Conservation (phyloP, 2,888 invertebrate species). For the Andrena hattorfiana region DNA sequence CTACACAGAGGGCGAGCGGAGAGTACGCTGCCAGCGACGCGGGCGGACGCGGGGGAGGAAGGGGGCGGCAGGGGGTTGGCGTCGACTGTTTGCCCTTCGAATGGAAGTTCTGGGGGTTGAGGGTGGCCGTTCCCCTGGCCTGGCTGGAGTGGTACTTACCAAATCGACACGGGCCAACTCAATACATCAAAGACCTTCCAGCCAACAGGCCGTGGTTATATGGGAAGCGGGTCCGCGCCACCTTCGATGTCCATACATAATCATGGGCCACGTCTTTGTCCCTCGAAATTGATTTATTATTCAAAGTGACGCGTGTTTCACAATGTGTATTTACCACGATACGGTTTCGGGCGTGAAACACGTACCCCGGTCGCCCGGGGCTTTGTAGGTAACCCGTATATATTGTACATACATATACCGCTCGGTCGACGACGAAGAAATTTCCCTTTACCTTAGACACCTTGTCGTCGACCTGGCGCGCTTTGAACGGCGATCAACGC, state of each 20-base stretch:
- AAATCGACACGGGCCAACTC: constrained; percentile 83
- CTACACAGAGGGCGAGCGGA: constrained; percentile 42
- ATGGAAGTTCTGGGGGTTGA: constrained; percentile 75
- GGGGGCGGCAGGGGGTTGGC: constrained; percentile 49
- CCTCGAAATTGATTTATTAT: constrained; percentile 85
- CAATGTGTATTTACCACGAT: constrained; percentile 84
- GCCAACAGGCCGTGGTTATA: constrained; percentile 73
- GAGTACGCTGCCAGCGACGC: constrained; percentile 29
- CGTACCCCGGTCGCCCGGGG: constrained; percentile 56
- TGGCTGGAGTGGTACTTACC: constrained; percentile 80
- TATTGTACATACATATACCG: constrained; percentile 35
- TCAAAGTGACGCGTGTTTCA: constrained; percentile 85
- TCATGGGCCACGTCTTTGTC: constrained; percentile 84
- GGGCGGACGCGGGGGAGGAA: constrained; percentile 2
- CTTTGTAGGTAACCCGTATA: constrained; percentile 65
- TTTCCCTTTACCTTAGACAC: constrained; percentile 45
- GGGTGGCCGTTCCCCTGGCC: constrained; percentile 69
- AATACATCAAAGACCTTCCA: constrained; percentile 84
- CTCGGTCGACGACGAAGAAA: constrained; percentile 49
- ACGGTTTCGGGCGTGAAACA: constrained; percentile 74
- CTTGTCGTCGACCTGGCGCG: constrained; percentile 19
- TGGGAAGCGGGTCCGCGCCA: constrained; percentile 68
- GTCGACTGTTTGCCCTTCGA: constrained; percentile 76
- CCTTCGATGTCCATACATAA: constrained; percentile 84
- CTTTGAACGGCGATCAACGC: constrained; percentile 31